Evolutionary conservation across 2,797 vertebrate genomes (phyloP).

Genomic region (Enteromius fasciolatus): DNA sequence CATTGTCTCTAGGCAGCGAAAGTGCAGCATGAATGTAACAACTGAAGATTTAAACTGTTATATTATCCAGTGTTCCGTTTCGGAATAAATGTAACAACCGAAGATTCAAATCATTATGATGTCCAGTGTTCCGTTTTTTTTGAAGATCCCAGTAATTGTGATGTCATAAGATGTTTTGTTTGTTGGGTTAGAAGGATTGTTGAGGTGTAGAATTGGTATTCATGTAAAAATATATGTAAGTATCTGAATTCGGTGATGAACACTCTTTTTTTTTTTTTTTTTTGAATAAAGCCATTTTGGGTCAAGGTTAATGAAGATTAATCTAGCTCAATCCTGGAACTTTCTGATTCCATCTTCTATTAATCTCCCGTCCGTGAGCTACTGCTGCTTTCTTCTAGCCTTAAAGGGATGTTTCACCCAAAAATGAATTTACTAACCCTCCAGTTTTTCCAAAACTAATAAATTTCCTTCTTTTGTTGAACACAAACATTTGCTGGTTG

Average conservation of each 20-base stretch:
- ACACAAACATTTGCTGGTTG: background rate
- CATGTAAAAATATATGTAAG: background rate
- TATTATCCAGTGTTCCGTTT: constrained; percentile 1
- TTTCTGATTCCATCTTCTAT: constrained; percentile 1
- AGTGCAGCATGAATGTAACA: constrained; percentile 10
- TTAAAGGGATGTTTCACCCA: background rate
- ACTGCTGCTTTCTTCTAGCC: background rate
- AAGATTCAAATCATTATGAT: background rate
- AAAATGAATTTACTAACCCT: background rate
- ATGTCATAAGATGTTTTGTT: background rate
- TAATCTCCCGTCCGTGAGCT: background rate
- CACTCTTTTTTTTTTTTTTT: too few species aligned
- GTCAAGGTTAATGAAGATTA: background rate
- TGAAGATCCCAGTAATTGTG: background rate
- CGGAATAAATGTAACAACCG: constrained; percentile 9
- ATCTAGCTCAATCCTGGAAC: background rate
- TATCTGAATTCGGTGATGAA: background rate
- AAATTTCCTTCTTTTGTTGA: background rate
- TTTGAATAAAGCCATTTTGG: background rate
- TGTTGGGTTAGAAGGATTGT: background rate
- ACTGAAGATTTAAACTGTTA: background rate
- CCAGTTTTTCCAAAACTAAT: background rate
- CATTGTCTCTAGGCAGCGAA: constrained; percentile 5
- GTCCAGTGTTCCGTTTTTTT: constrained; percentile 12
- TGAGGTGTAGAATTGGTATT: too few species aligned